Conservation (phyloP, 2,888 invertebrate genomes). For the Caenorhabditis drosophilae region DNA sequence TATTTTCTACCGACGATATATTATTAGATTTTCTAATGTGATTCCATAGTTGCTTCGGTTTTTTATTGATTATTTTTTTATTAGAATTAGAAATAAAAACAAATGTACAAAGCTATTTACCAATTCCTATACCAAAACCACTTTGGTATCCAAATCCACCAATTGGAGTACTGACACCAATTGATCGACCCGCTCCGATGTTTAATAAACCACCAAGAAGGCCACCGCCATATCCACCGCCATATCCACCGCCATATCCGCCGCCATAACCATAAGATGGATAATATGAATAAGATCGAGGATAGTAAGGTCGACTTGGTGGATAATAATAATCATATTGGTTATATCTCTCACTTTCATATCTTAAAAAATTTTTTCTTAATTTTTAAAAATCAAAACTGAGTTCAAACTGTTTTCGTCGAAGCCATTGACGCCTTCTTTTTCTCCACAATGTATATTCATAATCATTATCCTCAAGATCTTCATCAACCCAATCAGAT, state of each 20-base stretch:
- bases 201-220: slow-evolving; percentile 20
- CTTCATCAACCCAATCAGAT: slow-evolving; percentile 33
- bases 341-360: slow-evolving; percentile 7
- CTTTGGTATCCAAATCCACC: slow-evolving; percentile 40
- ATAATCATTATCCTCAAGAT: slow-evolving; percentile 32
- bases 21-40: too few relatives aligned
- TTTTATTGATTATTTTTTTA: too few relatives aligned
- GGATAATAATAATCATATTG: slow-evolving; percentile 29
- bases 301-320: slow-evolving; percentile 14
- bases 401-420: slow-evolving; percentile 4
- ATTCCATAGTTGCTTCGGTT: too few relatives aligned
- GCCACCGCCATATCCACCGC: slow-evolving; percentile 33
- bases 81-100: too few relatives aligned
- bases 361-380: not conserved
- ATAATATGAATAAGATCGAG: slow-evolving; percentile 2
- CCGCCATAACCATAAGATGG: slow-evolving; percentile 11
- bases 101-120: slow-evolving; percentile 7
- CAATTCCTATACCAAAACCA: slow-evolving; percentile 42
- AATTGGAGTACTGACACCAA: slow-evolving; percentile 42
- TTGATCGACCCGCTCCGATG: slow-evolving; percentile 11
- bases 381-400: not conserved
- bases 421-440: slow-evolving; percentile 27
- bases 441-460: slow-evolving; percentile 45
- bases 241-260: slow-evolving; percentile 30
- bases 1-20: too few relatives aligned